These are phyloP conservation scores for Tokudaia muenninki DNA, from an alignment of 2,797 vertebrate species.

Conservation along the genomic window DNA sequence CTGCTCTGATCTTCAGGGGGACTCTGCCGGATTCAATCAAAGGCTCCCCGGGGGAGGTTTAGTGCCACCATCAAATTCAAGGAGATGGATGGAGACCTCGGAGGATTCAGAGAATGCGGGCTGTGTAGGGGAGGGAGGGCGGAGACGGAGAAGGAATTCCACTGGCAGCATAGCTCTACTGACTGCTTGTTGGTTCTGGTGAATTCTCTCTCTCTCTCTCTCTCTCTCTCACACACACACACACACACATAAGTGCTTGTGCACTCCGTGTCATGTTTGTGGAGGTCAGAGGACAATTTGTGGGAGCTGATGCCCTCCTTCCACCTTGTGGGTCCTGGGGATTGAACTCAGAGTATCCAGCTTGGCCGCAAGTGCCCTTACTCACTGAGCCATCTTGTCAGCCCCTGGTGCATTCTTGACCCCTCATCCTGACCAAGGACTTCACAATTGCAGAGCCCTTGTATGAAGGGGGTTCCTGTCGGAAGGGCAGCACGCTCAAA, in stretches of 20 bases:
- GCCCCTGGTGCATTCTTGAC: neutral
- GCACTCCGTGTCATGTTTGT: neutral
- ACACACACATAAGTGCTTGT: too few relatives aligned
- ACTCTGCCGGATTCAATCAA: accelerated
- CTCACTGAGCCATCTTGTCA: neutral
- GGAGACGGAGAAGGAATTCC: neutral
- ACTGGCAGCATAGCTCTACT: neutral
- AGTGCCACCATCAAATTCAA: neutral
- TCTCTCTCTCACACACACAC: too few relatives aligned
- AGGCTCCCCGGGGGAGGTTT: neutral
- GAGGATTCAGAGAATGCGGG: neutral
- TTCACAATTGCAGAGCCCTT: neutral
- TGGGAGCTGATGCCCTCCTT: neutral
- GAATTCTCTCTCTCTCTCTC: neutral
- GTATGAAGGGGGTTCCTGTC: neutral
- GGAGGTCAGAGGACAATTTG: neutral
- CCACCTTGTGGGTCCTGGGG: neutral
- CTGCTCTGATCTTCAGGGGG: neutral
- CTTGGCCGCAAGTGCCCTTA: neutral
- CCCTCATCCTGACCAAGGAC: neutral
- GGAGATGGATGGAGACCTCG: neutral
- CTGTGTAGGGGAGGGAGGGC: accelerated
- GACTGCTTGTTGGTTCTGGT: neutral
- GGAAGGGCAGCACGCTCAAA: accelerated
- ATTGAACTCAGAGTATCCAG: neutral